Evolutionary conservation across 1,140 invertebrate species (phyloP).

Genomic region (Vollenhovia emeryi): DNA sequence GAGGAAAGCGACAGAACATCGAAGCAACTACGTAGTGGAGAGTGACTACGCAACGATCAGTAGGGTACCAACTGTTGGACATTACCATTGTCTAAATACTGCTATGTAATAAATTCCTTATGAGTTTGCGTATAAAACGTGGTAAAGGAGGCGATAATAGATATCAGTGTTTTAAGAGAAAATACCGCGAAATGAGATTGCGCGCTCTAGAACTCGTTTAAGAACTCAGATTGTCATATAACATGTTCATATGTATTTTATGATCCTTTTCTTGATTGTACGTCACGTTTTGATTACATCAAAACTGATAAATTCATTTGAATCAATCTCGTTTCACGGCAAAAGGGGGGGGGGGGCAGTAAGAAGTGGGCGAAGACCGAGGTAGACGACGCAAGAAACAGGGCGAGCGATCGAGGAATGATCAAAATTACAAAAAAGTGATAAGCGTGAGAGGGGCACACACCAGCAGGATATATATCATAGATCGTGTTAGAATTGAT

Average conservation of each 20-base stretch:
- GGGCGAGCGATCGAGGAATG: conserved; percentile 53
- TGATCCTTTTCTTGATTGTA: neutral
- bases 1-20: conserved; percentile 75
- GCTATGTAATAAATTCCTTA: conserved; percentile 77
- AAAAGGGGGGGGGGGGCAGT: neutral
- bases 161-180: conserved; percentile 55
- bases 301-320: neutral
- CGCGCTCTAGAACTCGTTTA: neutral
- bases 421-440: conserved; percentile 67
- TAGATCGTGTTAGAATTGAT: conserved; percentile 67
- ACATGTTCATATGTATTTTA: neutral
- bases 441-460: conserved; percentile 76
- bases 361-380: conserved; percentile 46
- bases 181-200: conserved; percentile 49
- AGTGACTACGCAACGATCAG: conserved; percentile 77
- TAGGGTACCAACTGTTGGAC: conserved; percentile 84
- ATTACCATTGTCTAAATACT: conserved; percentile 86
- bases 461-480: conserved; percentile 76
- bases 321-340: conserved; percentile 21
- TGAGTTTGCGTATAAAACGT: conserved; percentile 70
- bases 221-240: neutral
- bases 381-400: conserved; percentile 35
- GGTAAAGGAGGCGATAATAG: conserved; percentile 55
- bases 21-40: conserved; percentile 80
- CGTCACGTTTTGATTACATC: neutral